Evolutionary conservation across 2,797 vertebrate genomes (phyloP), one percentile per base, ranked within the genome.

Genomic region (Menidia menidia): DNA sequence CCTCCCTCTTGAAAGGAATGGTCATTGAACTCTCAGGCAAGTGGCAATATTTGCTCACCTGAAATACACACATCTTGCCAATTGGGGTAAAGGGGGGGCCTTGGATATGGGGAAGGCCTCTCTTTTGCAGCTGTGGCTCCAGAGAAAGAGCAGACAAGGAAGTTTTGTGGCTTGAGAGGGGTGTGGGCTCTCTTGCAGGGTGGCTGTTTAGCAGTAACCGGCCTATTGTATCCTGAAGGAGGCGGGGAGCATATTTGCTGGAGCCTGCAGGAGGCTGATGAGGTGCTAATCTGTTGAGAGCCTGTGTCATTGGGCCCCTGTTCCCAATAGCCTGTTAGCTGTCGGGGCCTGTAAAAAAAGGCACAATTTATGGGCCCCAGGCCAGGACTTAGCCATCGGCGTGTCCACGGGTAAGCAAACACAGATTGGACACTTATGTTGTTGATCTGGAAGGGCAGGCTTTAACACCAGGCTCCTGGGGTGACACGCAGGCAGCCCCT

Each of bases 41-140:
- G 93, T 90, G 92, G 94, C 94, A 95, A 94, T 98, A 95, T 98
- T 97, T 98, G 96, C 95, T 96, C 96, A 96, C 96, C 96, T 96
- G 95, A 96, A 93, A 94, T 83, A 93, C 92, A 89, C 93, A 85
- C 84, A 89, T 91, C 89, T 92, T 86, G 78, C 88, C 85, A 85
- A 88, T 91, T 90, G 83, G 87, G 89, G 67, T 88, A 53, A 25
- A 78, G 88, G 92, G 90, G 91, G 88, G 92, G 75, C 88, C 88
- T 82, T 53, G 43, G 80, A 89, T 87, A 75, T 61, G 51, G 81
- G 76, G 84, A 81, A 87, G 84, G 89, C 79, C 73, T 81, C 84
- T 89, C 80, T 86, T 47, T 73, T 88, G 92, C 97, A 98, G 96
- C 96, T 98, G 96, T 91, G 92, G 81, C 82, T n/a, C 85, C 66